Percentiles rank a stretch among this genome's conserved stretches.
Evolutionary conservation across 2,113 vertebrate species (phyloP).

Genomic region (Toxotes chatareus): DNA sequence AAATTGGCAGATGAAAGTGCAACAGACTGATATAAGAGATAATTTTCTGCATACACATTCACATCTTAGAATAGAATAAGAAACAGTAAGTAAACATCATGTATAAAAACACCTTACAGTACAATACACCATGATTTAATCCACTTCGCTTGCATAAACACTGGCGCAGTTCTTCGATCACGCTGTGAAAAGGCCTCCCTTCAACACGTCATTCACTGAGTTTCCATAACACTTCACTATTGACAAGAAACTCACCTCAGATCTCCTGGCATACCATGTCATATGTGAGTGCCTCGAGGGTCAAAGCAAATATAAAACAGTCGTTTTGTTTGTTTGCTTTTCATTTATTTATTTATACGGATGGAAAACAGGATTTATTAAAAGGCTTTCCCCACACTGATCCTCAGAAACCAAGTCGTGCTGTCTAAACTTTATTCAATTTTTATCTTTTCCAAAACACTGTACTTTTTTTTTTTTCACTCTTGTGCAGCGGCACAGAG

Average conservation of each 20-base stretch:
- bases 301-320: slow-evolving; percentile 21
- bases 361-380: not conserved
- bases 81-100: not conserved
- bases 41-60: not conserved
- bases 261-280: not conserved
- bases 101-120: not conserved
- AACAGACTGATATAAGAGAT: not conserved
- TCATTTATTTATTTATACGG: not conserved
- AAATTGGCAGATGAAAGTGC: not conserved
- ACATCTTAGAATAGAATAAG: not conserved
- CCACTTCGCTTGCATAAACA: not conserved
- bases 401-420: slow-evolving; percentile 5
- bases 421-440: not conserved
- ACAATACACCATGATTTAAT: not conserved
- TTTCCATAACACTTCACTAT: not conserved
- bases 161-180: not conserved
- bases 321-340: not conserved
- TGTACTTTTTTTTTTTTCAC: not conserved
- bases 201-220: not conserved
- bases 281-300: not conserved
- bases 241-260: slow-evolving; percentile 7
- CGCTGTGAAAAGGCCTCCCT: not conserved
- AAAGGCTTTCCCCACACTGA: slow-evolving; percentile 2
- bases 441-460: slow-evolving; percentile 7
- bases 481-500: not conserved